These are phyloP conservation scores for Mirounga angustirostris DNA, from an alignment of 2,113 vertebrate species.

Conservation along the genomic window DNA sequence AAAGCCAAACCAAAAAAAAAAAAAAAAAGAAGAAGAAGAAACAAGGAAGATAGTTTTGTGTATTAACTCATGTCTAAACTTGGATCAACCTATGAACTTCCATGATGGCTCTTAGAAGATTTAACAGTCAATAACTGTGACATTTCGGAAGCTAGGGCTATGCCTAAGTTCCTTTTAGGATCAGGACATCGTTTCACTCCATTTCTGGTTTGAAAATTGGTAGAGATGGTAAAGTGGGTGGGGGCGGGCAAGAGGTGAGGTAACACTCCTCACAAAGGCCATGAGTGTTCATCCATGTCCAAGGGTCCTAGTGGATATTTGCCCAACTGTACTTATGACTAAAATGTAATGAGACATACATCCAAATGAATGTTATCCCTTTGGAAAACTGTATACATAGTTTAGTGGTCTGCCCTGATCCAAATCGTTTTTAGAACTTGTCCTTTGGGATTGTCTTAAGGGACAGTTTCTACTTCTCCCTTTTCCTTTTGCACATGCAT, in stretches of 20 bases:
- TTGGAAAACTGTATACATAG: neutral
- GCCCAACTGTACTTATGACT: neutral
- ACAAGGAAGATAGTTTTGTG: neutral
- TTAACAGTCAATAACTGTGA: neutral
- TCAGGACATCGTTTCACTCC: neutral
- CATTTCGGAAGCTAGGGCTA: neutral
- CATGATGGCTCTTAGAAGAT: neutral
- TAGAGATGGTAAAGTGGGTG: neutral
- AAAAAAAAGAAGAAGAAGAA: neutral
- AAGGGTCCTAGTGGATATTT: neutral
- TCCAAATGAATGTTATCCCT: neutral
- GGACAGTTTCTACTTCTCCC: neutral
- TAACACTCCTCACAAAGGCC: neutral
- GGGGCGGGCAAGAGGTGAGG: neutral
- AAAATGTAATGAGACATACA: neutral
- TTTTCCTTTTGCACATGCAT: neutral
- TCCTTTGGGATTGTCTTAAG: neutral
- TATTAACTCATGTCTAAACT: neutral
- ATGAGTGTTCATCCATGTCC: neutral
- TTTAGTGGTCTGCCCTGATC: neutral
- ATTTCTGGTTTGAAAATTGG: neutral
- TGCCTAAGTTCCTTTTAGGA: neutral
- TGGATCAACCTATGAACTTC: neutral
- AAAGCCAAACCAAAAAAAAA: neutral
- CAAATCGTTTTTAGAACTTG: conserved; percentile 7